Evolutionary conservation across 92 coral and sea anemone genomes (phyloP).

Genomic region (Epizoanthus stellaris): DNA sequence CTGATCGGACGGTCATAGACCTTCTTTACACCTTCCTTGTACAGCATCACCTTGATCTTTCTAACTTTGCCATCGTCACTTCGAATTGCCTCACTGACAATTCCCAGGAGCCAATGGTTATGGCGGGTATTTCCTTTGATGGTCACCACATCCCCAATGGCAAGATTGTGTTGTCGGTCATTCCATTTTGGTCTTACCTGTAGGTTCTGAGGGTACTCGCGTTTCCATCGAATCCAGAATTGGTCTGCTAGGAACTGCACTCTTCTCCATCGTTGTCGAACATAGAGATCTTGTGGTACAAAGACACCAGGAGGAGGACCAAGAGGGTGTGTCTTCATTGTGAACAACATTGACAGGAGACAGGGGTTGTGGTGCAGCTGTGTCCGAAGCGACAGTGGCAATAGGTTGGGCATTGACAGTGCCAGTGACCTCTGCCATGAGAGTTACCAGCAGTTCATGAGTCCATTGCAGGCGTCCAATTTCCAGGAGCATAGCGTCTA

Average conservation of each 20-base stretch:
- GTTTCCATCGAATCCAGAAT: neutral
- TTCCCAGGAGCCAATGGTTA: conserved; percentile 20
- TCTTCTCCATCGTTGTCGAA: neutral
- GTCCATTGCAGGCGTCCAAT: too few species aligned
- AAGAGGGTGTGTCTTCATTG: neutral
- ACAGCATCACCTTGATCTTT: neutral
- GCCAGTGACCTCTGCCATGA: too few species aligned
- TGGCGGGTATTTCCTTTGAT: neutral
- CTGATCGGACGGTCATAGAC: conserved; percentile 1
- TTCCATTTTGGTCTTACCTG: conserved; percentile 6
- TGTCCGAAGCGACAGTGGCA: too few species aligned
- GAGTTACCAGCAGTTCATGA: too few species aligned
- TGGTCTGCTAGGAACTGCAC: neutral
- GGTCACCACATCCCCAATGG: too few species aligned
- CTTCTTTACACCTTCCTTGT: conserved; percentile 2
- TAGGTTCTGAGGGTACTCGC: neutral
- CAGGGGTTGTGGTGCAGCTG: too few species aligned
- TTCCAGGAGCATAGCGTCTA: too few species aligned
- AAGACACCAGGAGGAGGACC: neutral
- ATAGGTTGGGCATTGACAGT: too few species aligned
- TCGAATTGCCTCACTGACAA: neutral
- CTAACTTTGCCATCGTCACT: conserved; percentile 22
- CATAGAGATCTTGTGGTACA: neutral
- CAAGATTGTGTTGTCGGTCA: neutral
- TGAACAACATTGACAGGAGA: neutral